A percentile compares a stretch with the other conserved stretches of the same genome.
phyloP scores from a whole-genome alignment of 2,888 invertebrate species.

The Itoplectis maculator region DNA sequence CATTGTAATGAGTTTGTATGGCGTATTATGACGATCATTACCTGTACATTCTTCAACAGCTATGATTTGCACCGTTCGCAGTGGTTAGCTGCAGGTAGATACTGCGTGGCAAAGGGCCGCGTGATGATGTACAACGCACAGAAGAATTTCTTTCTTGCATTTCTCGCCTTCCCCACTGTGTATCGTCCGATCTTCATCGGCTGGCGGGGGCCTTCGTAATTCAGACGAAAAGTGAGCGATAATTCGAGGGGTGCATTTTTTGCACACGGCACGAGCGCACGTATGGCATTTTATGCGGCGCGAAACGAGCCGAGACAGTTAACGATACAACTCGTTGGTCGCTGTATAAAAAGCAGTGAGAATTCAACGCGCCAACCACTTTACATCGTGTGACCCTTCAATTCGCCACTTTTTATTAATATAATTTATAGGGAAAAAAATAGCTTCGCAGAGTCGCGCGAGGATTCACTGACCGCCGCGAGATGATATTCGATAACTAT shows the following conservation, averaged over 20 bases:
- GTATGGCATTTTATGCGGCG: constrained; percentile 33
- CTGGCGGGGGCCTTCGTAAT: constrained; percentile 19
- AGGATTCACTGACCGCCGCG: background rate
- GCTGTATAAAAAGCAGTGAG: constrained; percentile 22
- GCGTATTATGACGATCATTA: constrained; percentile 52
- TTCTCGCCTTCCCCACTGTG: constrained; percentile 12
- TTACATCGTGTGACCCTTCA: constrained; percentile 15
- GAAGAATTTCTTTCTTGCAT: constrained; percentile 38
- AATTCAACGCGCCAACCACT: constrained; percentile 6
- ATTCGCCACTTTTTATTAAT: constrained; percentile 27
- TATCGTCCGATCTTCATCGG: constrained; percentile 25
- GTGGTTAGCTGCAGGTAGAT: background rate
- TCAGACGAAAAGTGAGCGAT: constrained; percentile 49
- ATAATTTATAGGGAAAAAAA: constrained; percentile 41
- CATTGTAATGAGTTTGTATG: constrained; percentile 35
- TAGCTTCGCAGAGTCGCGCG: background rate
- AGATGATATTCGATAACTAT: background rate
- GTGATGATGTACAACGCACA: constrained; percentile 11
- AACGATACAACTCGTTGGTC: constrained; percentile 34
- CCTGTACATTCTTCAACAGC: constrained; percentile 29
- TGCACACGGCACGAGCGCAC: constrained; percentile 13
- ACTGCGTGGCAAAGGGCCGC: background rate
- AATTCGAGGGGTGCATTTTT: constrained; percentile 41
- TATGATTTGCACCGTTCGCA: constrained; percentile 6
- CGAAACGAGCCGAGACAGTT: constrained; percentile 42